Base-by-base conservation (phyloP, 2,797 vertebrate species). In the Phrynocephalus guinanensis region DNA sequence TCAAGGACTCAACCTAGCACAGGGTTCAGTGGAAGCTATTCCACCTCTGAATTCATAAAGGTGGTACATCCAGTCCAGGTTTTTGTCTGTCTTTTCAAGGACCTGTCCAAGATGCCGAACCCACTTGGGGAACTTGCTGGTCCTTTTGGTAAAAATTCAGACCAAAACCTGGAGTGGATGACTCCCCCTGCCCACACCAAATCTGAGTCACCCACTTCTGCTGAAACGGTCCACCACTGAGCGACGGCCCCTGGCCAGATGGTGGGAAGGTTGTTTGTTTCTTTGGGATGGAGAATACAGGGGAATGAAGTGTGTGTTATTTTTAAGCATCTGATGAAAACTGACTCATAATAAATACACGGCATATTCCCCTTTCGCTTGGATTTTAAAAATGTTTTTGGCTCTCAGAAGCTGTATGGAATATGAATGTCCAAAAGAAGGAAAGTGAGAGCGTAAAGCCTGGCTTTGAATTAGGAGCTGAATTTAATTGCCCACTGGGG, bases 401-500 rank as follows among this genome's bases (percentile, higher is more conserved):
- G 5, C 52, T 90, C 20, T 48, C 79, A n/a, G 60, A 44, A 33
- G 44, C 75, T 75, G 60, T 63, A 82, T 90, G 52, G 66, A 79
- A 89, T 33, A 48, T 83, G 33, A 33, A 72, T 83, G 83, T 89
- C 75, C 50, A 88, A 52, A 86, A 63, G 18, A 18, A 15, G 20
- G 18, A 63, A 67, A 91, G 81, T 78, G 26, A 86, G 86, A 72
- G 50, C 52, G 20, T 71, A 15, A 63, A 83, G 56, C 83, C 85
- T 87, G 78, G 84, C 67, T 6, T 89, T 30, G 84, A 82, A 85
- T 90, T 30, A 83, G 67, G 68, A 75, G 48, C 76, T 88, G 63
- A 66, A 56, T 86, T 50, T 85, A 82, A 72, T 83, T 85, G 50
- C 79, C 87, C 67, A 63, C 1, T 4, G 66, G 86, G 68, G 71